Percentiles rank a stretch among this genome's conserved stretches.
These are phyloP conservation scores for Carcinoscorpius rotundicauda DNA, from an alignment of 1,140 invertebrate genomes.

Conservation along the genomic window DNA sequence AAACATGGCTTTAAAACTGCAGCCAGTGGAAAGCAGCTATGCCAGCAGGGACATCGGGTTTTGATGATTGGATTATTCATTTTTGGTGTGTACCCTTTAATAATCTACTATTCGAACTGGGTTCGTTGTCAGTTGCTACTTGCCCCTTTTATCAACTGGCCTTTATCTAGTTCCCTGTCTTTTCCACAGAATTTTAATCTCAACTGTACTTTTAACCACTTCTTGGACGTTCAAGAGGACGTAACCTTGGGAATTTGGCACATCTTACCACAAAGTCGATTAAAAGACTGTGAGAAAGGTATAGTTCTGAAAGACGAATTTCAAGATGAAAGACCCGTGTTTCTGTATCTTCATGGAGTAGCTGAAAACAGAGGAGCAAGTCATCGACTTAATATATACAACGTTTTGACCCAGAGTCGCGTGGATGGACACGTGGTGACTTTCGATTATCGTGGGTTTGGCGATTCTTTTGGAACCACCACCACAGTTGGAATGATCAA, in stretches of 20 bases:
- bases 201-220: slow-evolving; percentile 16
- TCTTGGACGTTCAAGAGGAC: slow-evolving; percentile 2
- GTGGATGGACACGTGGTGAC: slow-evolving; percentile 9
- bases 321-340: slow-evolving; percentile 2
- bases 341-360: slow-evolving; percentile 13
- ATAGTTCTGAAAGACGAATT: background rate
- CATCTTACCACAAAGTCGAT: slow-evolving; percentile 2
- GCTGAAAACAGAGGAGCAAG: slow-evolving; percentile 1
- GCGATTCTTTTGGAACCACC: slow-evolving; percentile 39
- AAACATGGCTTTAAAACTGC: too few species aligned
- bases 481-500: slow-evolving; percentile 29
- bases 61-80: too few species aligned
- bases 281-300: background rate
- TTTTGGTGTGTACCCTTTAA: too few species aligned
- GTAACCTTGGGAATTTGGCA: slow-evolving; percentile 15
- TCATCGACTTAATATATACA: slow-evolving; percentile 6
- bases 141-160: too few species aligned
- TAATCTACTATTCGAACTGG: too few species aligned
- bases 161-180: too few species aligned
- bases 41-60: too few species aligned
- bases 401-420: slow-evolving; percentile 3
- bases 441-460: slow-evolving; percentile 15
- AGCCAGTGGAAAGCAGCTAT: too few species aligned
- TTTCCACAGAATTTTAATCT: background rate
- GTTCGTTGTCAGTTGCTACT: too few species aligned